phyloP scores from a whole-genome alignment of 2,888 invertebrate genomes.

The Gastracanthus pulcherrimus region DNA sequence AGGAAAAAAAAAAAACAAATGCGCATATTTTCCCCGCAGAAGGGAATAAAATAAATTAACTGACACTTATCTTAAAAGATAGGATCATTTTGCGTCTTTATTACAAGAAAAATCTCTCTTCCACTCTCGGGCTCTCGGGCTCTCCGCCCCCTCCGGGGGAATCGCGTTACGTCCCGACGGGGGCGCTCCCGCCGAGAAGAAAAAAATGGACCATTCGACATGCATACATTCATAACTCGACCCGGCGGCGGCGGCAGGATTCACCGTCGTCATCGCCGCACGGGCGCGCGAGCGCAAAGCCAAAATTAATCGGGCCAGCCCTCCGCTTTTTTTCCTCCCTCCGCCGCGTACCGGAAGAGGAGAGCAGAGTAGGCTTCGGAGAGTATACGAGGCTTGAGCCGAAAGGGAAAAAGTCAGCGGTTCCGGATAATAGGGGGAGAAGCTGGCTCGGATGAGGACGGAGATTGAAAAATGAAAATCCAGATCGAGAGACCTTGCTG shows the following conservation, averaged over 20 bases:
- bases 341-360: not conserved
- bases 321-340: not conserved
- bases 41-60: constrained; percentile 27
- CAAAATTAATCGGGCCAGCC: constrained; percentile 36
- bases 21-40: not conserved
- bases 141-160: too few relatives aligned
- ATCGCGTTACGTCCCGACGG: too few relatives aligned
- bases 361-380: not conserved
- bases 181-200: too few relatives aligned
- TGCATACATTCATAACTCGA: constrained; percentile 38
- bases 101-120: constrained; percentile 21
- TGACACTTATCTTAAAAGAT: constrained; percentile 31
- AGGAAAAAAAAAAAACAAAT: too few relatives aligned
- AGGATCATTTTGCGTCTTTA: constrained; percentile 23
- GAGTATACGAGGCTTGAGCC: not conserved
- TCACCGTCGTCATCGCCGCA: not conserved
- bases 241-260: not conserved
- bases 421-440: not conserved
- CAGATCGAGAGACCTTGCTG: constrained; percentile 3
- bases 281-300: not conserved
- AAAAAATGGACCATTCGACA: constrained; percentile 28
- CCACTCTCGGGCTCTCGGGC: not conserved
- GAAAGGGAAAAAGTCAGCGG: not conserved
- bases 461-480: constrained; percentile 36
- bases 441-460: not conserved